A percentile compares a stretch with the other conserved stretches of the same genome.
phyloP scores from a whole-genome alignment of 1,140 invertebrate species.

The Sitobion miscanthi region DNA sequence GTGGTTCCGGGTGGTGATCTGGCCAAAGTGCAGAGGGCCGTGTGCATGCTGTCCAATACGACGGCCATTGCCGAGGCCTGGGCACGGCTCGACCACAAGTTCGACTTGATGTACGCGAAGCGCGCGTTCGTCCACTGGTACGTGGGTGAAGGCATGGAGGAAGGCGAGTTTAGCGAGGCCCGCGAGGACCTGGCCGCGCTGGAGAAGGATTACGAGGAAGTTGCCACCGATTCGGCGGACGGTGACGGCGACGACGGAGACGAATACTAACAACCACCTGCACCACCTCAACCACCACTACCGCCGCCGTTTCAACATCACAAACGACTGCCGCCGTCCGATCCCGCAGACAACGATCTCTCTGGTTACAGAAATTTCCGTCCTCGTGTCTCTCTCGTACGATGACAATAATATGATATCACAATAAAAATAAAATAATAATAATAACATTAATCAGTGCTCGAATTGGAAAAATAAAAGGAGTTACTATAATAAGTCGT shows the following conservation, averaged over 20 bases:
- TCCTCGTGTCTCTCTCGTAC: not conserved
- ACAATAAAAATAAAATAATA: not conserved
- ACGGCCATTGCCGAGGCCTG: slow-evolving; percentile 78
- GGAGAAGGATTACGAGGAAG: slow-evolving; percentile 74
- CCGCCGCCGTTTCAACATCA: not conserved
- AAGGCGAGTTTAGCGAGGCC: slow-evolving; percentile 78
- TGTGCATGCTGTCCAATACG: slow-evolving; percentile 69
- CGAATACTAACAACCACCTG: slow-evolving; percentile 63
- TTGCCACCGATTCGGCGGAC: slow-evolving; percentile 69
- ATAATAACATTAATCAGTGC: not conserved
- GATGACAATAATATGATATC: not conserved
- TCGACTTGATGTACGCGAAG: slow-evolving; percentile 82
- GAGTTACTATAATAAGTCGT: not conserved
- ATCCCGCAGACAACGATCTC: not conserved
- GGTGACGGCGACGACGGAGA: slow-evolving; percentile 76
- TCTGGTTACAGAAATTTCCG: not conserved
- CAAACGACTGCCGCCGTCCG: not conserved
- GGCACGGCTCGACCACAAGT: slow-evolving; percentile 77
- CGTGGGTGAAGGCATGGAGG: slow-evolving; percentile 78
- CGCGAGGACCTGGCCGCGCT: slow-evolving; percentile 77
- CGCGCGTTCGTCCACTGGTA: slow-evolving; percentile 81
- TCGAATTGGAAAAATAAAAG: not conserved
- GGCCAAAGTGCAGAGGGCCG: slow-evolving; percentile 82
- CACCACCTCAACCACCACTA: not conserved
- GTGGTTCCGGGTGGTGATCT: slow-evolving; percentile 81